Conservation (phyloP, 2,113 vertebrate genomes). For the Plecotus auritus region DNA sequence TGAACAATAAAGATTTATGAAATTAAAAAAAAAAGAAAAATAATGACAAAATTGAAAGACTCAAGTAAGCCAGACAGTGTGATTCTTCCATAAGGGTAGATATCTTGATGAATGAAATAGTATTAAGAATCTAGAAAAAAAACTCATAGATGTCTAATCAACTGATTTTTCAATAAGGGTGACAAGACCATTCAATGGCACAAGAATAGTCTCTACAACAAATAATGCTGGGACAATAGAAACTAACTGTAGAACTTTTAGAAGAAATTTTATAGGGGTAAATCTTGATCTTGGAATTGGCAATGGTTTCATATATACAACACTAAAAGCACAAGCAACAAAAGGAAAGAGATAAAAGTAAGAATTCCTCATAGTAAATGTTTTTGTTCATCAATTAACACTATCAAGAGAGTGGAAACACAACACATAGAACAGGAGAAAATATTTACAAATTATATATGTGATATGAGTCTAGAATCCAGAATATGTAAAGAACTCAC, state of each 20-base stretch:
- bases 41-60: no score
- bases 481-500: background rate
- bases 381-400: background rate
- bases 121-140: background rate
- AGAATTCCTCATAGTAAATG: background rate
- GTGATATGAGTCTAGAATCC: background rate
- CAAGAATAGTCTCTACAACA: background rate
- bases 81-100: background rate
- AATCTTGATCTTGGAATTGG: background rate
- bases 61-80: background rate
- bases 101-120: background rate
- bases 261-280: background rate
- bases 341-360: background rate
- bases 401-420: background rate
- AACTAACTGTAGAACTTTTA: background rate
- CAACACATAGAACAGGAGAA: background rate
- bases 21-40: no score
- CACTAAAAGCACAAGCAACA: background rate
- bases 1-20: no score
- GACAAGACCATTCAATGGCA: background rate
- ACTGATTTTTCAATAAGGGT: background rate
- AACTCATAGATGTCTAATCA: background rate
- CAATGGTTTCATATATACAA: background rate
- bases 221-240: background rate
- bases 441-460: background rate